Conservation (phyloP, 1,140 invertebrate species). For the Galleria mellonella region DNA sequence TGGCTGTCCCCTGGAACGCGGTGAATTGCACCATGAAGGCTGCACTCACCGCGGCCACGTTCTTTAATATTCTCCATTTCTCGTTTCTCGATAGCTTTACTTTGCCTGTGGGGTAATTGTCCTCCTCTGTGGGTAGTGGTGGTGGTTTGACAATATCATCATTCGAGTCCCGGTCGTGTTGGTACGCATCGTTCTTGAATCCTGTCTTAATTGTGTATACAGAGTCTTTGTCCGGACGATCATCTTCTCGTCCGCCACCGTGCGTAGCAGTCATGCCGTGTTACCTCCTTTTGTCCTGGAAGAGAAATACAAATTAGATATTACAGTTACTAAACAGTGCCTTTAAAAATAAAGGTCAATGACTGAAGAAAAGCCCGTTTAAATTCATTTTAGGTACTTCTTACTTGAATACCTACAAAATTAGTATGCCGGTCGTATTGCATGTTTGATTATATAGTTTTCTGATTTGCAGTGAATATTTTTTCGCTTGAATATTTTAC, state of each 20-base stretch:
- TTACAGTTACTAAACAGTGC: too few species aligned
- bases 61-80: conserved; percentile 92
- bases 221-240: conserved; percentile 56
- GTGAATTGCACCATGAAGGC: conserved; percentile 96
- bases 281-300: conserved; percentile 49
- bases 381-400: too few species aligned
- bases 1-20: conserved; percentile 92
- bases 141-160: conserved; percentile 78
- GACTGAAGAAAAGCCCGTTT: too few species aligned
- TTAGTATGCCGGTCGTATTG: too few species aligned
- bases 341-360: neutral
- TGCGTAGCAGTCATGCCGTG: conserved; percentile 66
- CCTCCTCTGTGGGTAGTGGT: conserved; percentile 77
- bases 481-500: too few species aligned
- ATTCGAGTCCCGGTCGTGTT: conserved; percentile 74
- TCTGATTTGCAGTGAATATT: too few species aligned
- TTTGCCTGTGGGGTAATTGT: conserved; percentile 81
- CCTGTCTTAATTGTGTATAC: conserved; percentile 61
- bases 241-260: conserved; percentile 65
- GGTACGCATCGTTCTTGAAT: conserved; percentile 82
- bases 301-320: conserved; percentile 17
- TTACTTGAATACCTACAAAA: too few species aligned
- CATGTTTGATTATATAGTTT: too few species aligned
- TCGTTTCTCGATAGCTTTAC: conserved; percentile 84
- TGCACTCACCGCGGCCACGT: conserved; percentile 88